Evolutionary conservation across 2,888 invertebrate genomes (phyloP).

Genomic region (Podotricha telesiphe): DNA sequence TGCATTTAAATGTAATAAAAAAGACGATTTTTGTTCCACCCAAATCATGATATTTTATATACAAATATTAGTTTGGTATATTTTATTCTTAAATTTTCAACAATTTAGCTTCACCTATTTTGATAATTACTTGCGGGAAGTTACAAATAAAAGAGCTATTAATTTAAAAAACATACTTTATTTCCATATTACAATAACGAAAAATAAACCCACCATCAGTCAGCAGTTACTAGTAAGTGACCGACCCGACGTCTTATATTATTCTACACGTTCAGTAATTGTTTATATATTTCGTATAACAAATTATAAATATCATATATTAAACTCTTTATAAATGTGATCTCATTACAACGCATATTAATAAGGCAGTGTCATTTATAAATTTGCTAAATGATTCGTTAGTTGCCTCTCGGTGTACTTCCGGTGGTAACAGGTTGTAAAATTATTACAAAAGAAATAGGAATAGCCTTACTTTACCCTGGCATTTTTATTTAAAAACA

Average conservation of each 20-base stretch:
- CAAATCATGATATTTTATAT: too few relatives aligned
- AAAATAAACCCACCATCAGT: constrained; percentile 11
- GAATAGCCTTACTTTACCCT: constrained; percentile 1
- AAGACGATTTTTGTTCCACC: too few relatives aligned
- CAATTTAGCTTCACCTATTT: not conserved
- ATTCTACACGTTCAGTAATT: not conserved
- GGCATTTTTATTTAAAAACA: not conserved
- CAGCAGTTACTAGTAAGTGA: not conserved
- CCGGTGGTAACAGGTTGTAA: not conserved
- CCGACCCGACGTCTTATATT: not conserved
- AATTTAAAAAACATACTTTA: constrained; percentile 22
- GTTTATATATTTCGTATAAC: constrained; percentile 7
- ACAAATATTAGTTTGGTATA: too few relatives aligned
- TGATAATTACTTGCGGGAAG: not conserved
- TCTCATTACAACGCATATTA: constrained; percentile 23
- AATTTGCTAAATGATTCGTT: constrained; percentile 40
- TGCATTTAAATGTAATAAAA: too few relatives aligned
- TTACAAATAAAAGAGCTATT: not conserved
- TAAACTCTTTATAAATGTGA: constrained; percentile 7
- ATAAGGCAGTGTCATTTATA: constrained; percentile 38
- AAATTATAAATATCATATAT: constrained; percentile 17
- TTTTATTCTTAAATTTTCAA: not conserved
- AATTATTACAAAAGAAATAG: not conserved
- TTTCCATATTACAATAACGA: constrained; percentile 14
- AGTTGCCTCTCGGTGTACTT: not conserved